Percentiles rank a stretch among this genome's conserved stretches.
Conservation (phyloP, 2,888 invertebrate species). For the Dasypolia templi region DNA sequence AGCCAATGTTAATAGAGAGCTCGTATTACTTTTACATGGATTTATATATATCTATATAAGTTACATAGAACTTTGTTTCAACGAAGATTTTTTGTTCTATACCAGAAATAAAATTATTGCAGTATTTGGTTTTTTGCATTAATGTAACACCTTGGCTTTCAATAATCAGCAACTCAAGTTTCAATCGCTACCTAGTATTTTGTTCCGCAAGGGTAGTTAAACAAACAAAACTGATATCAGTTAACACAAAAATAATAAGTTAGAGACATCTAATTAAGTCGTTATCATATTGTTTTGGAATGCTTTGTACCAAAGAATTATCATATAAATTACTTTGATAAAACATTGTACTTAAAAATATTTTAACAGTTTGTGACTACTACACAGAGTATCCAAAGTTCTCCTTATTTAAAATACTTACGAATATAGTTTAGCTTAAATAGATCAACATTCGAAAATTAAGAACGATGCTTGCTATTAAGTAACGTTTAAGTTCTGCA, state of each 20-base stretch:
- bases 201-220: background rate
- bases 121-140: slow-evolving; percentile 32
- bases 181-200: background rate
- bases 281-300: slow-evolving; percentile 47
- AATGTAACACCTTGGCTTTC: slow-evolving; percentile 1
- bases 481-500: slow-evolving; percentile 24
- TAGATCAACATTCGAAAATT: slow-evolving; percentile 20
- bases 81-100: background rate
- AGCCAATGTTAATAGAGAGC: slow-evolving; percentile 47
- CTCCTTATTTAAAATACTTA: slow-evolving; percentile 25
- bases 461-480: slow-evolving; percentile 26
- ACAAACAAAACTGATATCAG: slow-evolving; percentile 33
- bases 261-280: slow-evolving; percentile 7
- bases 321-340: slow-evolving; percentile 35
- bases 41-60: slow-evolving; percentile 4
- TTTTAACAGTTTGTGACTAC: slow-evolving; percentile 53
- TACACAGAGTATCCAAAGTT: slow-evolving; percentile 21
- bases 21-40: slow-evolving; percentile 19
- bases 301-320: slow-evolving; percentile 51
- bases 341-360: slow-evolving; percentile 48
- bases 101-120: slow-evolving; percentile 2
- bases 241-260: slow-evolving; percentile 30
- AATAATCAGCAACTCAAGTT: background rate
- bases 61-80: slow-evolving; percentile 6
- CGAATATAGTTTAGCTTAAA: slow-evolving; percentile 21